Conservation (phyloP, 2,888 invertebrate genomes). For the Gymnocheta viridis region DNA sequence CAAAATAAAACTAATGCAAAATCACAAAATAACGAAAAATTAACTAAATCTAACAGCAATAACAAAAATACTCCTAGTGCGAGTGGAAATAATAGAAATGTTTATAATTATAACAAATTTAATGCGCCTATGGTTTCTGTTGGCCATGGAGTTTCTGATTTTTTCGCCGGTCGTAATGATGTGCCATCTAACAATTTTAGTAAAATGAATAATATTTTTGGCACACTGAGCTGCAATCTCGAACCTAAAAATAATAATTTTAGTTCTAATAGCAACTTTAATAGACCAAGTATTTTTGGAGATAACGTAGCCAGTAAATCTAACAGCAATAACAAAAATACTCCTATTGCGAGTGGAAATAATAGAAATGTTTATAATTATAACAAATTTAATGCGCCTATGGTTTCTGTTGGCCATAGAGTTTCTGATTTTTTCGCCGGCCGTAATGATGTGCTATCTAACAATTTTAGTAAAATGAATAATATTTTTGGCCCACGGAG, state of each 20-base stretch:
- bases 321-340: neutral
- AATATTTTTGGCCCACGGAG: neutral
- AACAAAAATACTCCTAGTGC: neutral
- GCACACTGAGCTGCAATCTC: neutral
- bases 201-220: neutral
- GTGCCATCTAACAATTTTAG: neutral
- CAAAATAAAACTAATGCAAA: constrained; percentile 51
- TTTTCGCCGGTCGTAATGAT: neutral
- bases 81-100: neutral
- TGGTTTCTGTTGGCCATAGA: neutral
- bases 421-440: neutral
- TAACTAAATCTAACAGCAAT: neutral
- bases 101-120: neutral
- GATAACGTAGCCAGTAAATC: neutral
- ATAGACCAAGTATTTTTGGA: neutral
- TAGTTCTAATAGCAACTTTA: neutral
- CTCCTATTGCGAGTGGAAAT: neutral
- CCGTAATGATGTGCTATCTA: neutral
- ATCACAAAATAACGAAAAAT: neutral
- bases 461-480: neutral
- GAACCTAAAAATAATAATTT: neutral
- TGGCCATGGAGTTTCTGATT: neutral
- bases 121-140: neutral
- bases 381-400: neutral
- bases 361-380: neutral